phyloP scores from a whole-genome alignment of 2,888 invertebrate genomes.

The Busseola fusca region DNA sequence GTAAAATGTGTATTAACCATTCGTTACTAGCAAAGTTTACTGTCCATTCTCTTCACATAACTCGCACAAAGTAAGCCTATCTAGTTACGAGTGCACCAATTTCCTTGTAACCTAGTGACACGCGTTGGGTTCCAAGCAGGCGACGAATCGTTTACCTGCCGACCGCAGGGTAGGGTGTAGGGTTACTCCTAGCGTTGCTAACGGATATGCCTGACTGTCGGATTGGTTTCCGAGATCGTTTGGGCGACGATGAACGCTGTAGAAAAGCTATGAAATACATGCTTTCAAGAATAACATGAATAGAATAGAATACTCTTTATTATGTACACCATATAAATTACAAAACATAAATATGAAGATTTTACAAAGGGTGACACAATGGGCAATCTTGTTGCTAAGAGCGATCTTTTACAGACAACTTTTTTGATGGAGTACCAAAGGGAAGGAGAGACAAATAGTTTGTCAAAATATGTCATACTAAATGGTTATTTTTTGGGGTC shows the following conservation, averaged over 20 bases:
- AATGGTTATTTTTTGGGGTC: too few species aligned
- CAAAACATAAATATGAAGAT: too few species aligned
- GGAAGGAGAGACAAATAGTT: too few species aligned
- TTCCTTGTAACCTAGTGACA: conserved; percentile 76
- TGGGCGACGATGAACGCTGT: background rate
- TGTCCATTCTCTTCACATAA: conserved; percentile 41
- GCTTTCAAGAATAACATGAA: background rate
- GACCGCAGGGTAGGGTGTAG: conserved; percentile 70
- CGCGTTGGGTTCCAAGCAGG: conserved; percentile 74
- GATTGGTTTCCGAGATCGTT: background rate
- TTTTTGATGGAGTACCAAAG: too few species aligned
- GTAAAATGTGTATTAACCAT: conserved; percentile 14
- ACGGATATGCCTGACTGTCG: conserved; percentile 28
- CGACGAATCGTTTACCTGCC: conserved; percentile 75
- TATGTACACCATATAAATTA: too few species aligned
- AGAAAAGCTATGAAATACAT: too few species aligned
- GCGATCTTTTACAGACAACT: too few species aligned
- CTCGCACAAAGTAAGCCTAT: conserved; percentile 43
- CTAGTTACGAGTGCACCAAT: conserved; percentile 55
- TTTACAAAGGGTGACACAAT: too few species aligned
- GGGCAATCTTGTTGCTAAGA: too few species aligned
- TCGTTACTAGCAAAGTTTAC: conserved; percentile 36
- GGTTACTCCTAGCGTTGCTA: conserved; percentile 52
- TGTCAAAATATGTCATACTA: too few species aligned
- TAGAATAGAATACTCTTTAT: too few species aligned